phyloP scores from a whole-genome alignment of 2,888 invertebrate genomes.

The Eubasilissa splendida region DNA sequence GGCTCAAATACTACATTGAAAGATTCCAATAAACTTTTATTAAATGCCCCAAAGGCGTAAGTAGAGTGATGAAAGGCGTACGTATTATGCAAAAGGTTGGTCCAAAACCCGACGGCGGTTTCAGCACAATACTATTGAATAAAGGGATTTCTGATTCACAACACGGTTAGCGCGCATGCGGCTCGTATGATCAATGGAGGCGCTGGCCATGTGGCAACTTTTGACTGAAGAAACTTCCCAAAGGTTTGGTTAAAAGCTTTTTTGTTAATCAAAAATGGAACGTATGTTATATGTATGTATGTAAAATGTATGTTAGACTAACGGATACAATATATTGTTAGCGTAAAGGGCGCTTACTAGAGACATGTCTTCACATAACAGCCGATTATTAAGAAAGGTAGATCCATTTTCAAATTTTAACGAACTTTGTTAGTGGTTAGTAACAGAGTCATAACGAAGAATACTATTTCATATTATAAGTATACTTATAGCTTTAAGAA shows the following conservation, averaged over 20 bases:
- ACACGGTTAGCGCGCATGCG: slow-evolving; percentile 40
- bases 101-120: slow-evolving; percentile 32
- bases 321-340: no score
- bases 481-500: no score
- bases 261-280: background rate
- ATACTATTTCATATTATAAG: no score
- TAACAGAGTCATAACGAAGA: no score
- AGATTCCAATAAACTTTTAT: slow-evolving; percentile 51
- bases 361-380: no score
- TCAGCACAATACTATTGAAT: slow-evolving; percentile 54
- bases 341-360: no score
- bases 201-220: background rate
- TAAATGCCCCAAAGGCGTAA: slow-evolving; percentile 36
- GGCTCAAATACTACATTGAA: slow-evolving; percentile 10
- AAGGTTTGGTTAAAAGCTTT: background rate
- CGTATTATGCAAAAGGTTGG: slow-evolving; percentile 52
- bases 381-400: no score
- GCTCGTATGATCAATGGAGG: background rate
- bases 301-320: no score
- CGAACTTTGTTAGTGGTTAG: no score
- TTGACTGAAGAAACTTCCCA: background rate
- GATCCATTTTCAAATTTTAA: no score
- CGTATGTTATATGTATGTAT: background rate
- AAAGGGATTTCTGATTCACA: slow-evolving; percentile 56
- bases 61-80: background rate